A percentile compares a stretch with the other conserved stretches of the same genome.
phyloP scores from a whole-genome alignment of 2,113 vertebrate species.

The Murina feae region DNA sequence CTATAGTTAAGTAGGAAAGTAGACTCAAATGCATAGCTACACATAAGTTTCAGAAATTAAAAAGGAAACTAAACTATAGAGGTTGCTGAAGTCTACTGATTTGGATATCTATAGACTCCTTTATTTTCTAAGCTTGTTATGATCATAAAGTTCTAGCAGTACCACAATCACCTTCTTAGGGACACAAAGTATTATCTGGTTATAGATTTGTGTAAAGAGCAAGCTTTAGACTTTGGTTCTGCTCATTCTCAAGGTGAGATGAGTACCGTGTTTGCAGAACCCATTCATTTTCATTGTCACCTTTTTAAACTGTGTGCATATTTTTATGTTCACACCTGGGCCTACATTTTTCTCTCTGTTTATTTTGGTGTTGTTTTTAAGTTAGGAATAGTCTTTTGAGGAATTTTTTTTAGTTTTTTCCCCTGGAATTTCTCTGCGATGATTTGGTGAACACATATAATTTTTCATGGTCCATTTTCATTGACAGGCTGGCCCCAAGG shows the following conservation, averaged over 20 bases:
- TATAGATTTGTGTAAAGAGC: background rate
- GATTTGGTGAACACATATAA: constrained; percentile 40
- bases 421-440: constrained; percentile 15
- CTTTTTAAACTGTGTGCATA: background rate
- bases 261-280: background rate
- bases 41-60: background rate
- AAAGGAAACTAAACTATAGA: background rate
- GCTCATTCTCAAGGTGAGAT: background rate
- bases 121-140: background rate
- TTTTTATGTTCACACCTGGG: background rate
- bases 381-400: constrained; percentile 31
- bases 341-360: background rate
- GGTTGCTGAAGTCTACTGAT: background rate
- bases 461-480: constrained; percentile 60
- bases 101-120: background rate
- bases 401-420: background rate
- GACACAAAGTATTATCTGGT: background rate
- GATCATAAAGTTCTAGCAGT: background rate
- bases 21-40: background rate
- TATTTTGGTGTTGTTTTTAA: constrained; percentile 22
- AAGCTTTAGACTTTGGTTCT: background rate
- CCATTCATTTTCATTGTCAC: background rate
- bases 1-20: background rate
- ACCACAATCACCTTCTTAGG: background rate
- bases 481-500: constrained; percentile 60